A percentile compares a stretch with the other conserved stretches of the same genome.
Evolutionary conservation across 2,888 invertebrate genomes (phyloP).

Genomic region (Rhogogaster chlorosoma): DNA sequence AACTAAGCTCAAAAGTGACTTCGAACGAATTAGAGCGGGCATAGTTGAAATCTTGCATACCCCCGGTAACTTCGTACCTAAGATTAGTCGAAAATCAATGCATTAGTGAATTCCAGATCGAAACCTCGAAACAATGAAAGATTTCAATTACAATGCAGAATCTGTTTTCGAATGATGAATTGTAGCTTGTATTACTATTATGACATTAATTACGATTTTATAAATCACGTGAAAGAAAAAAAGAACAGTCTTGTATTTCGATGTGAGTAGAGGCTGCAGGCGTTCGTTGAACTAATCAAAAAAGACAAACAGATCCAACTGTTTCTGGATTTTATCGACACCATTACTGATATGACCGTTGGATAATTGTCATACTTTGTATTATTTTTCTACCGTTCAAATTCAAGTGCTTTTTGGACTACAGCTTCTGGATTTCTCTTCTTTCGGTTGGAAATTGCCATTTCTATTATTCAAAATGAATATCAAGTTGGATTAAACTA

Average conservation of each 20-base stretch:
- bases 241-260: neutral
- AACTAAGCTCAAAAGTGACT: slow-evolving; percentile 97
- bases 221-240: neutral
- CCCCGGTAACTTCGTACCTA: slow-evolving; percentile 83
- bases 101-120: slow-evolving; percentile 28
- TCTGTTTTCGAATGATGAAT: neutral
- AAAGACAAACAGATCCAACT: neutral
- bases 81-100: slow-evolving; percentile 60
- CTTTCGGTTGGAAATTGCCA: neutral
- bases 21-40: slow-evolving; percentile 97
- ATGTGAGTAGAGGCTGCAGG: neutral
- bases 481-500: neutral
- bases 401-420: too few species aligned
- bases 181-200: neutral
- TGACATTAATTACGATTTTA: neutral
- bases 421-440: too few species aligned
- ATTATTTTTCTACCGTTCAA: neutral
- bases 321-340: neutral
- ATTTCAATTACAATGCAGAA: neutral
- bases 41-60: slow-evolving; percentile 99
- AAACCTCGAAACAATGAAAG: neutral
- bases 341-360: neutral
- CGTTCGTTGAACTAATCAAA: neutral
- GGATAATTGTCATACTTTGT: neutral
- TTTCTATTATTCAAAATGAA: slow-evolving; percentile 10